Evolutionary conservation across 2,888 invertebrate genomes (phyloP).

Genomic region (Thumatha senex): DNA sequence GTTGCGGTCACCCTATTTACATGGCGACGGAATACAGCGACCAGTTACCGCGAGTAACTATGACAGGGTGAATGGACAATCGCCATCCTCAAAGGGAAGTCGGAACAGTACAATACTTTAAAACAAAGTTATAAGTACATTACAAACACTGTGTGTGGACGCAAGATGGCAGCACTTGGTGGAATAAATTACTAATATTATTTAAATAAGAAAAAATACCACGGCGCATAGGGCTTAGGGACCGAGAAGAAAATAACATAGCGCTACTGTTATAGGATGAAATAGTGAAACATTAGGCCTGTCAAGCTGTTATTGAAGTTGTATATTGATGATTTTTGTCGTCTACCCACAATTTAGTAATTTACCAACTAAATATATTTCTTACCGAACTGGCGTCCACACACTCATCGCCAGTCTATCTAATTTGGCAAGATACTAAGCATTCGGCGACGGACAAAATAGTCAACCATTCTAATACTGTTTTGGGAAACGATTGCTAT

Average conservation of each 20-base stretch:
- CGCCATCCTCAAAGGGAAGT: constrained; percentile 34
- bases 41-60: constrained; percentile 64
- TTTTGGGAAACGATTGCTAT: constrained; percentile 68
- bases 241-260: too few relatives aligned
- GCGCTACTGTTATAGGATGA: too few relatives aligned
- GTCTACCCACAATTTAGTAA: constrained; percentile 11
- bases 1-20: constrained; percentile 8
- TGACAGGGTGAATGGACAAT: constrained; percentile 58
- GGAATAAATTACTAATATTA: background rate
- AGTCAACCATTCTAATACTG: constrained; percentile 78
- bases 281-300: too few relatives aligned
- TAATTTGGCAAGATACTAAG: constrained; percentile 69
- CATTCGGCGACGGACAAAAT: constrained; percentile 61
- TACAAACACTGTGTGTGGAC: constrained; percentile 28
- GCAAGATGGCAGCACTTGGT: constrained; percentile 4
- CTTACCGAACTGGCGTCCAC: constrained; percentile 23
- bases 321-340: constrained; percentile 3
- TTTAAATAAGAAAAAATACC: too few relatives aligned
- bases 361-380: background rate
- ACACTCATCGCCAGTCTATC: constrained; percentile 38
- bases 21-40: constrained; percentile 43
- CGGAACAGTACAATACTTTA: constrained; percentile 37
- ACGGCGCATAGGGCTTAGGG: too few relatives aligned
- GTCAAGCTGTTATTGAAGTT: too few relatives aligned
- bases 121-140: constrained; percentile 73